Conservation (phyloP, 2,113 vertebrate genomes). For the Corynorhinus townsendii region DNA sequence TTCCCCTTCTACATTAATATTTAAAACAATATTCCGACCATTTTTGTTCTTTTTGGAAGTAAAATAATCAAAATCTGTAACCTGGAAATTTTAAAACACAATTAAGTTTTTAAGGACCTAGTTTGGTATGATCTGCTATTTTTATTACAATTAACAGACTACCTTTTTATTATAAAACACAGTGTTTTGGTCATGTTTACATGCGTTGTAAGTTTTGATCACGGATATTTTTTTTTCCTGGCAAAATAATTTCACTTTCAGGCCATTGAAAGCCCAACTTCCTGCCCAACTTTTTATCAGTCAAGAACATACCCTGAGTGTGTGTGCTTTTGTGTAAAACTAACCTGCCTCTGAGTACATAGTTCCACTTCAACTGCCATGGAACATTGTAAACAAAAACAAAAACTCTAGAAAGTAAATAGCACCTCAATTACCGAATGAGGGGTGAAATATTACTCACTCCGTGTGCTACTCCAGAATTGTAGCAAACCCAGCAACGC, state of each 20-base stretch:
- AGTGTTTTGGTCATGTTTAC: not conserved
- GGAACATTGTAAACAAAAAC: not conserved
- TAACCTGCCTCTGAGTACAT: not conserved
- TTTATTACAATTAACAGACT: not conserved
- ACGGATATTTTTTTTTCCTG: not conserved
- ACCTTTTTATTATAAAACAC: not conserved
- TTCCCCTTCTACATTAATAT: not conserved
- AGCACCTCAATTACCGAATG: not conserved
- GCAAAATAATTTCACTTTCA: constrained; percentile 29
- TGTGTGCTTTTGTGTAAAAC: not conserved
- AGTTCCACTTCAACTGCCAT: not conserved
- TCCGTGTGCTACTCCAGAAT: not conserved
- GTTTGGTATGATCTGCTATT: not conserved
- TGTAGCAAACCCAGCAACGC: not conserved
- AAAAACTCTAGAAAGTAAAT: not conserved
- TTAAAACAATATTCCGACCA: not conserved
- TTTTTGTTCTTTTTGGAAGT: not conserved
- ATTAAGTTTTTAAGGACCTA: not conserved
- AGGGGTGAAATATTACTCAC: not conserved
- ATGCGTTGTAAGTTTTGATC: not conserved
- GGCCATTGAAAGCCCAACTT: not conserved
- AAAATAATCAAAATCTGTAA: not conserved
- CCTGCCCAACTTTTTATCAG: not conserved
- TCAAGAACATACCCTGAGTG: not conserved
- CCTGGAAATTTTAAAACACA: not conserved